Conservation (phyloP, 2,113 vertebrate genomes). For the Asarcornis scutulata region DNA sequence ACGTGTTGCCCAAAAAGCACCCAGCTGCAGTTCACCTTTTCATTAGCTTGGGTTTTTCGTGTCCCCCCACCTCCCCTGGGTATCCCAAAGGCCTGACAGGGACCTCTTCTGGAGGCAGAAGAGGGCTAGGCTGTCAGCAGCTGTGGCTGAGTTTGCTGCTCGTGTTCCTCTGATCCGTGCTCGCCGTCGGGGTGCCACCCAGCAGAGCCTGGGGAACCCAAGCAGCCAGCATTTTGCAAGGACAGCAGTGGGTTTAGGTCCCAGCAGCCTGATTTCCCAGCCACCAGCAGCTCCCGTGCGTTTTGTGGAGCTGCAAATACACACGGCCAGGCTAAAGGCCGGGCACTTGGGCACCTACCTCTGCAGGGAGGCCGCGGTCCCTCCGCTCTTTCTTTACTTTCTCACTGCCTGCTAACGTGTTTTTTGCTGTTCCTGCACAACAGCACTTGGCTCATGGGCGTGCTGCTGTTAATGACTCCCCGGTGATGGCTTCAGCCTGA, state of each 20-base stretch:
- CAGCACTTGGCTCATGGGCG: neutral
- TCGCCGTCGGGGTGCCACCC: neutral
- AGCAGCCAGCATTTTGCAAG: accelerated
- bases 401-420: neutral
- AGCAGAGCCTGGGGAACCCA: neutral
- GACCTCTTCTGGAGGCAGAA: neutral
- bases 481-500: neutral
- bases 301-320: neutral
- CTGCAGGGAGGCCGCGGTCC: neutral
- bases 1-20: neutral
- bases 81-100: neutral
- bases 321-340: neutral
- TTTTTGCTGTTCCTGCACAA: neutral
- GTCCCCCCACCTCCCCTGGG: neutral
- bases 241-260: neutral
- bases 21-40: neutral
- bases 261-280: neutral
- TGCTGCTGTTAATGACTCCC: neutral
- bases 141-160: neutral
- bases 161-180: neutral
- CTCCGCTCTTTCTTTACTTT: neutral
- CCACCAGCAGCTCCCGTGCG: neutral
- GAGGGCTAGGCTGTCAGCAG: no score
- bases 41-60: neutral
- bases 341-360: neutral